phyloP scores from a whole-genome alignment of 2,113 vertebrate species.

The Beaufortia kweichowensis region DNA sequence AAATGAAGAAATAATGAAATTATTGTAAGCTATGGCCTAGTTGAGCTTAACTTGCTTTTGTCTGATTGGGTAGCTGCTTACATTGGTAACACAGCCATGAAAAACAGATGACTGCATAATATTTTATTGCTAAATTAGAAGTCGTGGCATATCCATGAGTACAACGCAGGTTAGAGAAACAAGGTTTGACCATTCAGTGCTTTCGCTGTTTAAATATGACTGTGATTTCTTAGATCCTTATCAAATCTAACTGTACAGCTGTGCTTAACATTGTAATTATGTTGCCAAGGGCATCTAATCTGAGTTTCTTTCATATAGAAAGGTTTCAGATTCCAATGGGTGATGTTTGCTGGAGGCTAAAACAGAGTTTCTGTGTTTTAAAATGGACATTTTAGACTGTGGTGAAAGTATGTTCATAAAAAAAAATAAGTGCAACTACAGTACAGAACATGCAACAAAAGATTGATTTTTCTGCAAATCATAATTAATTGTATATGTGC shows the following conservation, averaged over 20 bases:
- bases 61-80: background rate
- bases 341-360: background rate
- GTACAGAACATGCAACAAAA: background rate
- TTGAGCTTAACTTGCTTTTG: background rate
- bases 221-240: background rate
- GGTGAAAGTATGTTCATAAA: background rate
- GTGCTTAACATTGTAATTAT: background rate
- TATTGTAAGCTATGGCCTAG: background rate
- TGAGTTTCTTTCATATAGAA: slow-evolving; percentile 21
- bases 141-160: background rate
- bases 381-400: background rate
- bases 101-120: background rate
- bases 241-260: background rate
- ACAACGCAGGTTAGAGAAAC: slow-evolving; percentile 44
- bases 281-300: background rate
- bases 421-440: background rate
- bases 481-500: slow-evolving; percentile 22
- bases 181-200: slow-evolving; percentile 41
- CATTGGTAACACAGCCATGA: background rate
- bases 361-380: background rate
- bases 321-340: background rate
- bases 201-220: slow-evolving; percentile 16
- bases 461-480: slow-evolving; percentile 3
- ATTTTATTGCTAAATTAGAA: background rate
- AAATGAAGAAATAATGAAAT: slow-evolving; percentile 14